Evolutionary conservation across 2,797 vertebrate species (phyloP).

Genomic region (Myotis pilosus): DNA sequence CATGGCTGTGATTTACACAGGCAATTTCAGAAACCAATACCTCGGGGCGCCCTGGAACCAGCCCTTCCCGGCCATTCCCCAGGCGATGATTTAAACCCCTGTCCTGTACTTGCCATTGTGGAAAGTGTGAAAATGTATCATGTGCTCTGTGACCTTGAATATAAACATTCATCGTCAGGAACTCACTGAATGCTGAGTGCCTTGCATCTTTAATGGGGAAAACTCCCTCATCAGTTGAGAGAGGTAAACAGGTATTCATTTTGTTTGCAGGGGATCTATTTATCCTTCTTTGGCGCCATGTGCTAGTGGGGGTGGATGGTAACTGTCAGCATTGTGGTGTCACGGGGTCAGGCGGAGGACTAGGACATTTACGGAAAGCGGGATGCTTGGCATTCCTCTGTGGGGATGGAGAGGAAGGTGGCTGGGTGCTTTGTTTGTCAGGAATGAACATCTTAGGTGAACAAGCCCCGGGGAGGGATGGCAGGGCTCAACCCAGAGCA

Average conservation of each 20-base stretch:
- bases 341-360: background rate
- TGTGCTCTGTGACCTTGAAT: background rate
- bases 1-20: slow-evolving; percentile 69
- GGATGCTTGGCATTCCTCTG: slow-evolving; percentile 18
- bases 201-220: slow-evolving; percentile 32
- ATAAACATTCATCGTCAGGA: background rate
- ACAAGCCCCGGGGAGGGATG: background rate
- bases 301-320: background rate
- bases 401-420: background rate
- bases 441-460: slow-evolving; percentile 9
- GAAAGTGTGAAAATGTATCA: background rate
- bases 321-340: slow-evolving; percentile 16
- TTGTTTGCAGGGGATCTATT: background rate
- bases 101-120: background rate
- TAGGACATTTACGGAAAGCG: background rate
- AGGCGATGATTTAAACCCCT: slow-evolving; percentile 56
- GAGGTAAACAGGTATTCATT: background rate
- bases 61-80: slow-evolving; percentile 20
- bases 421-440: background rate
- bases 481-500: background rate
- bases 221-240: background rate
- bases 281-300: background rate
- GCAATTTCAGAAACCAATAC: slow-evolving; percentile 71
- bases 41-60: background rate
- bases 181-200: background rate